phyloP scores from a whole-genome alignment of 2,888 invertebrate species.

The Pristionchus mayeri region DNA sequence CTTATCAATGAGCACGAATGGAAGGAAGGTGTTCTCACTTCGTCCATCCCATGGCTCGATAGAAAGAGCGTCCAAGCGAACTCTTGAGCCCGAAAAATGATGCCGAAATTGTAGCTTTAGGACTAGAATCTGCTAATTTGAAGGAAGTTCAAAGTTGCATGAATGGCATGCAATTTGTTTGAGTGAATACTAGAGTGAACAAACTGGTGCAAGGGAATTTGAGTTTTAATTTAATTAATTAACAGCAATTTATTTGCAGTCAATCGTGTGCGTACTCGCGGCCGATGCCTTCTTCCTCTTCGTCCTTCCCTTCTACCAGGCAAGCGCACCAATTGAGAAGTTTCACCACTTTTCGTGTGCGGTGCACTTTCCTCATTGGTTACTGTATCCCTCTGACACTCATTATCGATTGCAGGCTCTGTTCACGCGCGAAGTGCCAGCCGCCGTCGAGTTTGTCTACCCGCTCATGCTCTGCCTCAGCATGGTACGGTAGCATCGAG shows the following conservation, averaged over 20 bases:
- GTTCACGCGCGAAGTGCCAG: constrained; percentile 49
- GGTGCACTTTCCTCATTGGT: background rate
- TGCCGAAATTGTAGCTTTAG: background rate
- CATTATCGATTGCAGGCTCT: constrained; percentile 40
- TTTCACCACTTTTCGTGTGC: background rate
- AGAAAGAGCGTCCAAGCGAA: too few species aligned
- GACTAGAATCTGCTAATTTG: too few species aligned
- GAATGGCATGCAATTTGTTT: too few species aligned
- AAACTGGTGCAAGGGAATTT: too few species aligned
- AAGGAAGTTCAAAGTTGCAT: too few species aligned
- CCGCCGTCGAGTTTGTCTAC: constrained; percentile 72
- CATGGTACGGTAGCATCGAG: constrained; percentile 61
- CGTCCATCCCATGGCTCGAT: too few species aligned
- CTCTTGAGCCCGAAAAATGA: background rate
- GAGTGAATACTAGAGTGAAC: too few species aligned
- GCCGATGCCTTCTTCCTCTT: constrained; percentile 68
- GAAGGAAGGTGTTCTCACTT: background rate
- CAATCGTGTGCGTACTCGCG: constrained; percentile 62
- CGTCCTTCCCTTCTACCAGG: constrained; percentile 68
- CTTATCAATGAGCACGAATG: background rate
- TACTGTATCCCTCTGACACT: background rate
- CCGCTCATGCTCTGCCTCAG: constrained; percentile 68
- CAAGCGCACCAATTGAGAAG: constrained; percentile 45
- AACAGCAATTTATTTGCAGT: constrained; percentile 53
- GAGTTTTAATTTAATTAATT: background rate